These are phyloP conservation scores for Gymnoscelis rufifasciata DNA, from an alignment of 2,888 invertebrate species.

Conservation along the genomic window DNA sequence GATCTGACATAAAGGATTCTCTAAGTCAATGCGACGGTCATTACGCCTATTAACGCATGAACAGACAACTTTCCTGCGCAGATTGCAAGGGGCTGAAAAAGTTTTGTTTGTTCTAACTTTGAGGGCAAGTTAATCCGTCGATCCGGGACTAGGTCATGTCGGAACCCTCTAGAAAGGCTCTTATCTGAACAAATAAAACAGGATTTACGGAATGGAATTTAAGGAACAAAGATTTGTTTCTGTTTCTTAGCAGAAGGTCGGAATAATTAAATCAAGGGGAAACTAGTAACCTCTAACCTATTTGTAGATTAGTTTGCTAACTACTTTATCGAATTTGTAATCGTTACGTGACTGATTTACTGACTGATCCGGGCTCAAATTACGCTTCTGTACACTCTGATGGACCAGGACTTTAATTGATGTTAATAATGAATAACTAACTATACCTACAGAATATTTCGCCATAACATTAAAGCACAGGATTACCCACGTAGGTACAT, in stretches of 20 bases:
- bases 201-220: constrained; percentile 8
- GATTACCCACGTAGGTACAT: too few species aligned
- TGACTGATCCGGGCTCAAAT: not conserved
- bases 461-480: too few species aligned
- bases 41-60: not conserved
- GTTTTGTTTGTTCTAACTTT: constrained; percentile 19
- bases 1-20: too few species aligned
- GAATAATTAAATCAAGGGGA: not conserved
- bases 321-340: not conserved
- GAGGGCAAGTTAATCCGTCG: constrained; percentile 22
- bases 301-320: not conserved
- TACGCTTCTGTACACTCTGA: too few species aligned
- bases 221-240: constrained; percentile 9
- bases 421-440: too few species aligned
- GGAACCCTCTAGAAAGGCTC: constrained; percentile 5
- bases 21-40: constrained; percentile 4
- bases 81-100: constrained; percentile 8
- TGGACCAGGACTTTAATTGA: too few species aligned
- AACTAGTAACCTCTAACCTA: not conserved
- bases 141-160: constrained; percentile 19
- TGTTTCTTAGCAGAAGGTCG: not conserved
- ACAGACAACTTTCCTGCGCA: constrained; percentile 11
- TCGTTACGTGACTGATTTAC: not conserved
- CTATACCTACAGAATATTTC: too few species aligned
- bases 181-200: constrained; percentile 17